Conservation (phyloP, 2,113 vertebrate species). For the Tetrax tetrax region DNA sequence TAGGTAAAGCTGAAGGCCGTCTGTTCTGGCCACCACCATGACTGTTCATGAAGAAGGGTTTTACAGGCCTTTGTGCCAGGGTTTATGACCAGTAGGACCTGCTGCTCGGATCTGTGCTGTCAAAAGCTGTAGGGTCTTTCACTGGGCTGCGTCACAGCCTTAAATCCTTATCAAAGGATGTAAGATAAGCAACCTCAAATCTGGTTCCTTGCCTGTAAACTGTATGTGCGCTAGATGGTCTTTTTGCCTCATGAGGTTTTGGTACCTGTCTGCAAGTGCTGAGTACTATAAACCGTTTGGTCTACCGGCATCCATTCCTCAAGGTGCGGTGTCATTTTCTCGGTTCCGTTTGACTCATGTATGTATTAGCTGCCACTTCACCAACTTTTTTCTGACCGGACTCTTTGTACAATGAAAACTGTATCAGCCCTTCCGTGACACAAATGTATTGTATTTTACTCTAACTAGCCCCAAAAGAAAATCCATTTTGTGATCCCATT, state of each 20-base stretch:
- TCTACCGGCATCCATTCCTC: too few relatives aligned
- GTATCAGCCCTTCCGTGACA: neutral
- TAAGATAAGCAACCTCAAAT: neutral
- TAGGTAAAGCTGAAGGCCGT: neutral
- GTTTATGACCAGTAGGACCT: neutral
- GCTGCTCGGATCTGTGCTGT: neutral
- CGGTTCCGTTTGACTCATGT: fast-evolving
- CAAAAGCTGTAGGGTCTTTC: neutral
- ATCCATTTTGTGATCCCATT: neutral
- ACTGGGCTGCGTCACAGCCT: neutral
- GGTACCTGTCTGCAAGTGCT: neutral
- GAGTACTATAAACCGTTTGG: neutral
- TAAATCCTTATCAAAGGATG: neutral
- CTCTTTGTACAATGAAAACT: neutral
- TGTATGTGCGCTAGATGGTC: neutral
- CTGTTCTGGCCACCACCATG: neutral
- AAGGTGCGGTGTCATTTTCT: neutral
- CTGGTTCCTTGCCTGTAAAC: neutral
- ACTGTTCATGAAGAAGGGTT: neutral
- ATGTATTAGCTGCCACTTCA: neutral
- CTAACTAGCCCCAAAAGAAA: neutral
- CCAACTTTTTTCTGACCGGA: neutral
- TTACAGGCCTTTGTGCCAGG: neutral
- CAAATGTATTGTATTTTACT: neutral
- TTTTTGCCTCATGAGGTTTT: neutral